Conservation (phyloP, 2,113 vertebrate species). For the Dipodomys ordii region DNA sequence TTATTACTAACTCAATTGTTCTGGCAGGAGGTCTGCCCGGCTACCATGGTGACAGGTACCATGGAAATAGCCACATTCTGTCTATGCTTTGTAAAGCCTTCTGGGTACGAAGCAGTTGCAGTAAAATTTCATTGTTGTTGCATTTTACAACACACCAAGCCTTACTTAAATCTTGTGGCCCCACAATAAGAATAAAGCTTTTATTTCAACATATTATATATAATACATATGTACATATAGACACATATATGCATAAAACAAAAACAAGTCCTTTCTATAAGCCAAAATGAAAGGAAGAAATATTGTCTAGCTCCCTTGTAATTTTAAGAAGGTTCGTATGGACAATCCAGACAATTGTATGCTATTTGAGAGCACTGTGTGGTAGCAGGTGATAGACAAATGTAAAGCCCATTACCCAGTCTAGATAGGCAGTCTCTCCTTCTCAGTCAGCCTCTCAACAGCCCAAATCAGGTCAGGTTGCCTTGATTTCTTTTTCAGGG, state of each 20-base stretch:
- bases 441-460: not conserved
- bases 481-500: not conserved
- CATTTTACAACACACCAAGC: not conserved
- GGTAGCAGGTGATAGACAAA: not conserved
- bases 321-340: not conserved
- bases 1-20: slow-evolving; percentile 59
- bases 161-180: slow-evolving; percentile 43
- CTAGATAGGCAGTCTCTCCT: not conserved
- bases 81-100: slow-evolving; percentile 37
- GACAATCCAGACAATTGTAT: slow-evolving; percentile 34
- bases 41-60: slow-evolving; percentile 77
- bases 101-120: not conserved
- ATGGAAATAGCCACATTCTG: slow-evolving; percentile 73
- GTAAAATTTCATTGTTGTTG: slow-evolving; percentile 12
- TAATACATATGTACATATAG: not conserved
- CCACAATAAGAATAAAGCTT: not conserved
- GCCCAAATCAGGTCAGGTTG: too few relatives aligned
- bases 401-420: slow-evolving; percentile 21
- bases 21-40: slow-evolving; percentile 33
- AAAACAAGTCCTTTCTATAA: not conserved
- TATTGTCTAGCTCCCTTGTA: not conserved
- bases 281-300: slow-evolving; percentile 50
- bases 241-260: not conserved
- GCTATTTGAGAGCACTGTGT: not conserved
- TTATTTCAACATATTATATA: not conserved